Percentiles rank a stretch among this genome's conserved stretches.
Evolutionary conservation across 1,140 invertebrate species (phyloP).

Genomic region (Drosophila subpulchrella): DNA sequence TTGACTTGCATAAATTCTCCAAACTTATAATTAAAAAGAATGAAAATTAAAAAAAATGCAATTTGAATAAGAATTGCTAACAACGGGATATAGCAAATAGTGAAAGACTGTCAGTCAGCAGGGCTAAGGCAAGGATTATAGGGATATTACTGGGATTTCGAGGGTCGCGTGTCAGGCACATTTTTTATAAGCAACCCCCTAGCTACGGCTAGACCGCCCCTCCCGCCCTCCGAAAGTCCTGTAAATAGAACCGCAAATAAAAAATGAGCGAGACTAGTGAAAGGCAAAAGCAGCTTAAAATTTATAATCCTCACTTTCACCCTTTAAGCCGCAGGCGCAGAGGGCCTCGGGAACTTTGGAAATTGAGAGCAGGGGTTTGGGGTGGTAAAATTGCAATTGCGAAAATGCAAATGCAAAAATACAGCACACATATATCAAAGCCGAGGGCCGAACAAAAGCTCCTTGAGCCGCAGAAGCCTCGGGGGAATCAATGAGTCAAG

Average conservation of each 20-base stretch:
- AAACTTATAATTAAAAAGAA: conserved; percentile 58
- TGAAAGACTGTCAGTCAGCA: conserved; percentile 35
- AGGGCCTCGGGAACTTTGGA: conserved; percentile 7
- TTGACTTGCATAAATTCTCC: conserved; percentile 65
- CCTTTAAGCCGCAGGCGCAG: conserved; percentile 58
- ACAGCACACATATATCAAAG: conserved; percentile 45
- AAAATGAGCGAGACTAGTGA: conserved; percentile 53
- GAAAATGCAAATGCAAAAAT: conserved; percentile 44
- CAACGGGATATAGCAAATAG: conserved; percentile 49
- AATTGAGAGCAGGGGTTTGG: conserved; percentile 3
- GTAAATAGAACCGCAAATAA: conserved; percentile 78
- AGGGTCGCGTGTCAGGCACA: conserved; percentile 77
- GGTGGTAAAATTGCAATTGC: conserved; percentile 29
- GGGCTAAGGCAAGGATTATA: conserved; percentile 56
- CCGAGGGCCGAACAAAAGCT: conserved; percentile 60
- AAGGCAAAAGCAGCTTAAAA: conserved; percentile 81
- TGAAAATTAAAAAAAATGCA: conserved; percentile 21
- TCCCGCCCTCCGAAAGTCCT: not conserved
- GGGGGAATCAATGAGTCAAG: conserved; percentile 73
- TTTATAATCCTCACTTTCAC: conserved; percentile 81
- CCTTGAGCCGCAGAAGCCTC: conserved; percentile 46
- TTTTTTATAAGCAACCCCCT: conserved; percentile 60
- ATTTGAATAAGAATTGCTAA: conserved; percentile 70
- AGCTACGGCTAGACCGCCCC: conserved; percentile 6
- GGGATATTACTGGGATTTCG: conserved; percentile 62